Percentiles rank a stretch among this genome's conserved stretches.
Evolutionary conservation across 2,113 vertebrate species (phyloP).

Genomic region (Coregonus clupeaformis): DNA sequence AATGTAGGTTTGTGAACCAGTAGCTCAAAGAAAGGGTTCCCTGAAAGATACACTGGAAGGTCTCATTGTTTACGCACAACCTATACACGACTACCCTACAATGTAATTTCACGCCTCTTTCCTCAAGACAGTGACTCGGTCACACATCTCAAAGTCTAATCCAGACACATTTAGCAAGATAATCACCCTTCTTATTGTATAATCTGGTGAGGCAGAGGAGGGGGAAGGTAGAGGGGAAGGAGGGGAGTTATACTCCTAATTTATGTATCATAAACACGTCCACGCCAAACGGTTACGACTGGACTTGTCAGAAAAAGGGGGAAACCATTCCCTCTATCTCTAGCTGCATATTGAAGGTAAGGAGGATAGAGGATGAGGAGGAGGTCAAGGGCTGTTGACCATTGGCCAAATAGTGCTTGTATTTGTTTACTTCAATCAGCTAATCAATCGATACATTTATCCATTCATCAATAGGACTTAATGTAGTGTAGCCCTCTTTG

Average conservation of each 20-base stretch:
- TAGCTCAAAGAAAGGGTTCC: too few relatives aligned
- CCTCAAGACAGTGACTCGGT: slow-evolving; percentile 18
- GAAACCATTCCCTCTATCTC: neutral
- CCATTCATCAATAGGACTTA: too few relatives aligned
- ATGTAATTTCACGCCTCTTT: too few relatives aligned
- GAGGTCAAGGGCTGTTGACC: too few relatives aligned
- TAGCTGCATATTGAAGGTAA: slow-evolving; percentile 29
- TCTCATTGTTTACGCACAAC: too few relatives aligned
- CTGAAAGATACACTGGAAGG: accelerated
- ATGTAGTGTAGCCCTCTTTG: too few relatives aligned
- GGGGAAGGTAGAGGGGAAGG: neutral
- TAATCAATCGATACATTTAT: too few relatives aligned
- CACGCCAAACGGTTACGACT: slow-evolving; percentile 1
- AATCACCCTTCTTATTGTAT: slow-evolving; percentile 67
- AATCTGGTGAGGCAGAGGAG: slow-evolving; percentile 57
- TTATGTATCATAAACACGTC: slow-evolving; percentile 22
- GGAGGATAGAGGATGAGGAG: neutral
- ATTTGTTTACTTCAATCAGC: too few relatives aligned
- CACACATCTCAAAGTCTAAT: slow-evolving; percentile 60
- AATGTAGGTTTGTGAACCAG: too few relatives aligned
- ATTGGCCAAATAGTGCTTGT: too few relatives aligned
- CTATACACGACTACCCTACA: too few relatives aligned
- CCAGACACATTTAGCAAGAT: slow-evolving; percentile 71
- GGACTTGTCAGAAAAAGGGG: slow-evolving; percentile 4
- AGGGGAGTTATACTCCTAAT: slow-evolving; percentile 20